Conservation (phyloP, 2,888 invertebrate species). For the Helobdella robusta region DNA sequence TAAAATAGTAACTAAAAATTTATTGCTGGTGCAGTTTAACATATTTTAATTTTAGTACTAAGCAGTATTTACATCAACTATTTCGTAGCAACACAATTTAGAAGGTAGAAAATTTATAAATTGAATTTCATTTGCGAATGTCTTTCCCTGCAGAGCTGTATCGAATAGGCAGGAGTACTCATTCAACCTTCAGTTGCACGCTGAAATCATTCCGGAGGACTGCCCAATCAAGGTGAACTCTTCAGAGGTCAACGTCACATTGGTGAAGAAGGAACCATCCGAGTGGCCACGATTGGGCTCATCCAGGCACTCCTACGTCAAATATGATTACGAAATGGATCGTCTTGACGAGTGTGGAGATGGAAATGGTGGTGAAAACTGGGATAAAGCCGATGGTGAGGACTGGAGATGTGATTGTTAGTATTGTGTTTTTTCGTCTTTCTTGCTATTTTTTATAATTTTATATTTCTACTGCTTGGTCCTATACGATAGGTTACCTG, state of each 20-base stretch:
- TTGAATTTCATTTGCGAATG: no score
- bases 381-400: neutral
- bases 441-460: neutral
- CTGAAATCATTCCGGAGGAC: neutral
- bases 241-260: neutral
- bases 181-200: neutral
- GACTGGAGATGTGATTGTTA: neutral
- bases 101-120: no score
- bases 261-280: neutral
- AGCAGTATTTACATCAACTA: no score
- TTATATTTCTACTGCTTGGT: no score
- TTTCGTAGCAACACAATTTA: no score
- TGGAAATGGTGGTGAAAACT: no score
- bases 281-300: neutral
- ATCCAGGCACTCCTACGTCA: neutral
- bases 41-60: no score
- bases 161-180: neutral
- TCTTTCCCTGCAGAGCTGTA: conserved; percentile 2
- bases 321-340: neutral
- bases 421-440: neutral
- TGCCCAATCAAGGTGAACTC: neutral
- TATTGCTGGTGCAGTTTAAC: no score
- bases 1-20: no score
- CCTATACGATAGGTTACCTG: no score
- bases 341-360: no score